Evolutionary conservation across 2,113 vertebrate species (phyloP), one percentile per base, ranked within the genome.

Genomic region (Hymenochirus boettgeri): DNA sequence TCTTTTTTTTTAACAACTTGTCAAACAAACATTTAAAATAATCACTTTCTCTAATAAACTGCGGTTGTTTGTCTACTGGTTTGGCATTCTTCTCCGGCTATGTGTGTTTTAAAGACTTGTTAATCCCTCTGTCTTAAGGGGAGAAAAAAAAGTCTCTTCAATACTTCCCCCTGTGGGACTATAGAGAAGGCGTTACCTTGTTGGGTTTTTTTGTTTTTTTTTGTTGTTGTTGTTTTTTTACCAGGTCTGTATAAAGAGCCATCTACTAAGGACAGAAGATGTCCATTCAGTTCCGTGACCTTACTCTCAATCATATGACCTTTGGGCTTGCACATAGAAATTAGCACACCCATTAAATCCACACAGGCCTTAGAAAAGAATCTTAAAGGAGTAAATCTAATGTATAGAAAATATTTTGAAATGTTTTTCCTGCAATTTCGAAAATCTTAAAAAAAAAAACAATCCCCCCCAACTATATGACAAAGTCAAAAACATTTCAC

Each of bases 51-150:
- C 54, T 58, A 58, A 58, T 58, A 66, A 66, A 66, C 45, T 42
- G 29, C 64, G 39, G 23, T 33, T 66, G 48, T 51, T 50, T 58
- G 57, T 35, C 35, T 51, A 47, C 46, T 7, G 22, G 24, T 8
- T 22, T 37, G 18, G 46, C 18, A 47, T 57, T 35, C 45, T 66
- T 42, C 21, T 35, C 64, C 2, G 46, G 23, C 27, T 46, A 10
- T 66, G 64, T 58, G 33, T 47, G 63, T 57, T 65, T 65, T 51
- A 66, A 66, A 59, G 55, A 47, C 64, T 58, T 58, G 64, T 57
- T 66, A 66, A 58, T 66, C 64, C n/a, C n/a, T 58, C 55, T 58
- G 64, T 66, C 55, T 50, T 58, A 26, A 66, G 31, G 45, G 57
- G 56, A 9, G 13, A 45, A 26, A 58, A 35, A 26, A 60, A 47